phyloP scores from a whole-genome alignment of 2,113 vertebrate species.

The Chauna torquata region DNA sequence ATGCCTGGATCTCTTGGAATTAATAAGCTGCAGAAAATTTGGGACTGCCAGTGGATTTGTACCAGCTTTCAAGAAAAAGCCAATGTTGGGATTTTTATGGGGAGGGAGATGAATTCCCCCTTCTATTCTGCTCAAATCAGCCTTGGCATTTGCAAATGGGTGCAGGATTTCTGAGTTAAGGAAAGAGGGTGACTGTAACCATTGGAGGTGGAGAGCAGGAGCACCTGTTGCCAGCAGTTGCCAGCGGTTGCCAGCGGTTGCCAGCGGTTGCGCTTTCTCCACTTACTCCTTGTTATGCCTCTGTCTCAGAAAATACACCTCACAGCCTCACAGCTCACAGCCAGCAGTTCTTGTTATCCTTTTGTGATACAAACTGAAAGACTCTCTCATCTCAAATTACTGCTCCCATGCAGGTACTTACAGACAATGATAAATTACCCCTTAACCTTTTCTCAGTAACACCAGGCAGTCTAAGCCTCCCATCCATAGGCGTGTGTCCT shows the following conservation, averaged over 20 bases:
- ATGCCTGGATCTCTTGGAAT: not conserved
- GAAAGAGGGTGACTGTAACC: not conserved
- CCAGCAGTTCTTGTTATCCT: not conserved
- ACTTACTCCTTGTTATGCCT: not conserved
- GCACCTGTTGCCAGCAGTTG: rapidly evolving
- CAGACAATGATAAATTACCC: not conserved
- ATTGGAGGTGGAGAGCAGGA: not conserved
- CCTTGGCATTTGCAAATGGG: not conserved
- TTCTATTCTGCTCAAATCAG: not conserved
- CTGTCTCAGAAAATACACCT: not conserved
- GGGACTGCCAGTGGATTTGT: not conserved
- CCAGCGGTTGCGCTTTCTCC: not conserved
- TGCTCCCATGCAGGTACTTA: not conserved
- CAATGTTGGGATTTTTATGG: not conserved
- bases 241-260: too few relatives aligned
- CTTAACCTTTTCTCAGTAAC: not conserved
- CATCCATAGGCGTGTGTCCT: not conserved
- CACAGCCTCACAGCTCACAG: not conserved
- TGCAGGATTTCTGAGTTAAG: not conserved
- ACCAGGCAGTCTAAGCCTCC: not conserved
- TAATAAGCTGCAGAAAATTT: not conserved
- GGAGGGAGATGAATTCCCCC: not conserved
- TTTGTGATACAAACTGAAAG: not conserved
- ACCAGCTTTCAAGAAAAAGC: not conserved
- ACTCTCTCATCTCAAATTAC: not conserved